Evolutionary conservation across 92 coral and sea anemone genomes (phyloP).

Genomic region (Porites lobata): DNA sequence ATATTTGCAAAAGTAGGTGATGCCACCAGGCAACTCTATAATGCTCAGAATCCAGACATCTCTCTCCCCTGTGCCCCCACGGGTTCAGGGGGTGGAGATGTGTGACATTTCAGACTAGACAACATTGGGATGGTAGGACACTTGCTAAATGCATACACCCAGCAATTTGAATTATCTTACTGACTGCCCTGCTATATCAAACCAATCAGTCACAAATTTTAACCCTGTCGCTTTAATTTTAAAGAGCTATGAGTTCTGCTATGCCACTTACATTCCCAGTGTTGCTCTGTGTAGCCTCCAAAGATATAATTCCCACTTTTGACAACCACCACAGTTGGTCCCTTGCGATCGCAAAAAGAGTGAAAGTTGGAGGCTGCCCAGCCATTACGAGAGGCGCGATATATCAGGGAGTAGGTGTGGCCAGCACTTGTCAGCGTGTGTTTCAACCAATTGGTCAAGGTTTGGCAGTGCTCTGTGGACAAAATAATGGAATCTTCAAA

Average conservation of each 20-base stretch:
- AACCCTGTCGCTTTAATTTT: no score
- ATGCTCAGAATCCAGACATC: no score
- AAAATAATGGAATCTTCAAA: constrained; percentile 58
- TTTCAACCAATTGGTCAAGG: constrained; percentile 48
- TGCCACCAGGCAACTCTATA: no score
- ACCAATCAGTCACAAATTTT: no score
- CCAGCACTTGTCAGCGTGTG: constrained; percentile 27
- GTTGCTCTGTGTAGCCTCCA: constrained; percentile 70
- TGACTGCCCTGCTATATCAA: no score
- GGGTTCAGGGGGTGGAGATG: no score
- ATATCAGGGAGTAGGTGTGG: constrained; percentile 39
- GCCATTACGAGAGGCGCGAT: constrained; percentile 71
- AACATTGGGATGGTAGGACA: no score
- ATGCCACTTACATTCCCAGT: constrained; percentile 63
- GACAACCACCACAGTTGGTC: constrained; percentile 66
- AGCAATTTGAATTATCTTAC: no score
- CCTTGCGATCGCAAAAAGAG: constrained; percentile 68
- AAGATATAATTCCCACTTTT: constrained; percentile 57
- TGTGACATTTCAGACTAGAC: no score
- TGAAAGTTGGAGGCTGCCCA: constrained; percentile 73
- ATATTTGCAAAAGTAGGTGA: no score
- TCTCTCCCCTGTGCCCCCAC: no score
- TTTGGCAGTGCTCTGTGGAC: constrained; percentile 48
- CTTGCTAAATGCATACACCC: no score
- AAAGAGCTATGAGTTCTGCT: neutral